A percentile compares a stretch with the other conserved stretches of the same genome.
Evolutionary conservation across 1,140 invertebrate genomes (phyloP).

Genomic region (Yoshiicerus persimilis): DNA sequence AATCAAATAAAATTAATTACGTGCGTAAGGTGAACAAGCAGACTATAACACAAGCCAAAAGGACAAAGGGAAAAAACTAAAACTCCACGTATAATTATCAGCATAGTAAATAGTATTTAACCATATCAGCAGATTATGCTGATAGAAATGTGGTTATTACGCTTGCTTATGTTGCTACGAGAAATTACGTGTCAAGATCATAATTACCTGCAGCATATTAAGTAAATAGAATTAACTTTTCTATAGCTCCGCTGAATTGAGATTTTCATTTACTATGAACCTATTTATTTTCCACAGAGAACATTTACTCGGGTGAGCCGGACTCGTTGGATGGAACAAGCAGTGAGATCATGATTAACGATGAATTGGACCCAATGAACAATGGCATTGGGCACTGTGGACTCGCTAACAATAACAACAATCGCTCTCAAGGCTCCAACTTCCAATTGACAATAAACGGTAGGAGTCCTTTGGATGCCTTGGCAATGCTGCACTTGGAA

Average conservation of each 20-base stretch:
- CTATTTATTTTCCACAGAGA: constrained; percentile 28
- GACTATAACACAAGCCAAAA: not conserved
- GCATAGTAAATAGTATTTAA: too few species aligned
- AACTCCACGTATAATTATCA: too few species aligned
- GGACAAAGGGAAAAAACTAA: too few species aligned
- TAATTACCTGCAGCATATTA: too few species aligned
- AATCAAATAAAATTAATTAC: not conserved
- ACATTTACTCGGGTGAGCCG: constrained; percentile 49
- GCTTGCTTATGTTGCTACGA: too few species aligned
- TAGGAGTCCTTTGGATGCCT: constrained; percentile 48
- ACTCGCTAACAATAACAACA: not conserved
- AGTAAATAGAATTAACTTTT: too few species aligned
- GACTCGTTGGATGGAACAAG: constrained; percentile 50
- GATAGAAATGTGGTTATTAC: too few species aligned
- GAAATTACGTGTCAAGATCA: too few species aligned
- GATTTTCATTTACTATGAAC: too few species aligned
- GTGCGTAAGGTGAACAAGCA: not conserved
- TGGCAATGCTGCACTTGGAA: constrained; percentile 51
- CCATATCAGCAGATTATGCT: too few species aligned
- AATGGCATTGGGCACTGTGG: constrained; percentile 1
- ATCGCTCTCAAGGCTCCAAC: constrained; percentile 11
- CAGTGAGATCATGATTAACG: constrained; percentile 47
- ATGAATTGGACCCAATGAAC: constrained; percentile 19
- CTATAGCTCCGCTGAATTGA: too few species aligned
- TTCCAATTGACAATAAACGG: constrained; percentile 43